Evolutionary conservation across 2,797 vertebrate genomes (phyloP).

Genomic region (Trachurus trachurus): DNA sequence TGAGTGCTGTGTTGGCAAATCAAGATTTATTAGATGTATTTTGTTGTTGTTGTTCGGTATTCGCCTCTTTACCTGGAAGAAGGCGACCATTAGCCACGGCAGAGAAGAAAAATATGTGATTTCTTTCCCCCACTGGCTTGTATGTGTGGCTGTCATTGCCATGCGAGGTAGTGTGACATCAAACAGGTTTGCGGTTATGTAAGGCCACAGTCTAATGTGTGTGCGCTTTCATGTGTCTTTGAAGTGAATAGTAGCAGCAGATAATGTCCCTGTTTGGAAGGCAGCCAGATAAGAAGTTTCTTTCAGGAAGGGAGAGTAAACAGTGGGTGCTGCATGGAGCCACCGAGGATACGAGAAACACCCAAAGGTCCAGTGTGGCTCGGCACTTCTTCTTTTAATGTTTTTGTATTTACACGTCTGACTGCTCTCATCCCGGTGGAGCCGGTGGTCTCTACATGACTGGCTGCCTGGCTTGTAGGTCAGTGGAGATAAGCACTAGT

Average conservation of each 20-base stretch:
- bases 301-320: slow-evolving; percentile 32
- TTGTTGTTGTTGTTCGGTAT: slow-evolving; percentile 53
- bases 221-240: slow-evolving; percentile 63
- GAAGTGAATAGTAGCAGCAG: slow-evolving; percentile 65
- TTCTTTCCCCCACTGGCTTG: slow-evolving; percentile 1
- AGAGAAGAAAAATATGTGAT: slow-evolving; percentile 26
- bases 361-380: slow-evolving; percentile 14
- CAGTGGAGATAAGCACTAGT: slow-evolving; percentile 71
- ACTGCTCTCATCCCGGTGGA: slow-evolving; percentile 29
- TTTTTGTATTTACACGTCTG: slow-evolving; percentile 49
- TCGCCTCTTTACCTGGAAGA: slow-evolving; percentile 51
- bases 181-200: slow-evolving; percentile 57
- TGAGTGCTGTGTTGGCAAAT: slow-evolving; percentile 69
- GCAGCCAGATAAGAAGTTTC: slow-evolving; percentile 59
- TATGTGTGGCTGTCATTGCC: slow-evolving; percentile 34
- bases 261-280: slow-evolving; percentile 65
- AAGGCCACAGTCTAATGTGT: slow-evolving; percentile 48
- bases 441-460: slow-evolving; percentile 48
- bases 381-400: slow-evolving; percentile 17
- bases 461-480: slow-evolving; percentile 56
- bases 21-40: slow-evolving; percentile 76
- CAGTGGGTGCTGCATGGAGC: slow-evolving; percentile 33
- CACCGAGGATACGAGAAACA: slow-evolving; percentile 23
- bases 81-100: slow-evolving; percentile 13
- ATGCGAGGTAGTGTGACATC: slow-evolving; percentile 65